Base-by-base conservation (phyloP, 2,888 invertebrate genomes). In the Malthinus seriepunctatus region DNA sequence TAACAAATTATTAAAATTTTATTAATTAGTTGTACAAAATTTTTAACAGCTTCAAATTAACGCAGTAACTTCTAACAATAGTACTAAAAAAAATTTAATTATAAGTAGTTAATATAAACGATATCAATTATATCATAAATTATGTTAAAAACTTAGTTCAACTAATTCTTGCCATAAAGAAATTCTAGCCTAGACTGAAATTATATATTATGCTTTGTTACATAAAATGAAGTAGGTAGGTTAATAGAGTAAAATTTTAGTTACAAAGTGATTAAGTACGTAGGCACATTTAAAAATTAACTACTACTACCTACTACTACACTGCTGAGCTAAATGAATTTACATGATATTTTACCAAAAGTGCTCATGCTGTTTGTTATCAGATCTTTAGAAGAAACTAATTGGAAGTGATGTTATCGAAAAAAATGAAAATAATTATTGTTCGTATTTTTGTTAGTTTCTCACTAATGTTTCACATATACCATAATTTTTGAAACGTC, bases 351-450 rank as follows among this genome's bases (percentile, higher is more conserved):
- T 84, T 85, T 77, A 85, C 86, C 85, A 84, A 85, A 86, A 85
- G 85, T 86, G 86, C 86, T 86, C 86, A 85, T 83, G 84, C 85
- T 85, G 84, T 23, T 23, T 23, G 23, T 85, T 85, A 75, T 73
- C 67, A 71, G 69, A 69, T 71, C 59, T 71, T 70, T 68, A 66
- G 49, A 44, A 56, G 45, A 59, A 53, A 59, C 50, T 50, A 44
- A 54, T 59, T 37, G 55, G 51, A 56, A 39, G 56, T 56, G 52
- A 60, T 52, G 56, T 42, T 42, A 42, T 42, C 39, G 23, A 42
- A 42, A 42, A 42, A 42, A 42, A 42, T 14, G 23, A 42, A 42
- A 14, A 23, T 23, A 42, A 42, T 42, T 42, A 23, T 42, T 42
- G 23, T 14, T 34, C 33, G 31, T 44, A 47, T 52, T 42, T 50